These are phyloP conservation scores for Esox niger DNA, from an alignment of 2,113 vertebrate species.

Conservation along the genomic window DNA sequence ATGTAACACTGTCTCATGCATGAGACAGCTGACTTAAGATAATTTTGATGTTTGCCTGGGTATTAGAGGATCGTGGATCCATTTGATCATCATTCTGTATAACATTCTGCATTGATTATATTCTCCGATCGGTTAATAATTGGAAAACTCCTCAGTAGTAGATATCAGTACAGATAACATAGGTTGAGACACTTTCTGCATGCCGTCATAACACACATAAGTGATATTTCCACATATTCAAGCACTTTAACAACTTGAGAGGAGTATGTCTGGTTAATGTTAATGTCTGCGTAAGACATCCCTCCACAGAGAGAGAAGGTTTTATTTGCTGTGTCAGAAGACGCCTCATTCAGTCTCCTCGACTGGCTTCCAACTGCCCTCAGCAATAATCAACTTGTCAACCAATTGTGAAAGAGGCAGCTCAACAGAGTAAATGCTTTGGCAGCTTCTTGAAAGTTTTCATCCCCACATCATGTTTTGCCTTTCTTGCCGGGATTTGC, in stretches of 20 bases:
- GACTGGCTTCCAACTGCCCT: neutral
- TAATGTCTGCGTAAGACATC: neutral
- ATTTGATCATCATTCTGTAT: too few relatives aligned
- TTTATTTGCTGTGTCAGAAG: neutral
- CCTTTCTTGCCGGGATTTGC: neutral
- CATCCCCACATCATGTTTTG: neutral
- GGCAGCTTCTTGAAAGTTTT: neutral
- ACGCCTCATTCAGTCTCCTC: constrained; percentile 6
- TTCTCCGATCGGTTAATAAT: too few relatives aligned
- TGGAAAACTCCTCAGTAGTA: too few relatives aligned
- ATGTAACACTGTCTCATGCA: too few relatives aligned
- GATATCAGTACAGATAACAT: too few relatives aligned
- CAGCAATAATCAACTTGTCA: neutral
- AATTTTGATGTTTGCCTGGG: too few relatives aligned
- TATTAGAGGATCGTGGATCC: too few relatives aligned
- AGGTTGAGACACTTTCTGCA: too few relatives aligned
- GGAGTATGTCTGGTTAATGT: neutral
- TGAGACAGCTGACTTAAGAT: too few relatives aligned
- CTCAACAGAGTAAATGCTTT: constrained; percentile 20
- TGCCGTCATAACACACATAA: too few relatives aligned
- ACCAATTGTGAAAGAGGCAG: neutral
- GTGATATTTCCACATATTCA: neutral
- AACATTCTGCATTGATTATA: too few relatives aligned
- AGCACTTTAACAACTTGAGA: neutral
- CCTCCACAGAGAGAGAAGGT: too few relatives aligned